These are phyloP conservation scores for Xanthia togata DNA, from an alignment of 2,888 invertebrate genomes.

Conservation along the genomic window DNA sequence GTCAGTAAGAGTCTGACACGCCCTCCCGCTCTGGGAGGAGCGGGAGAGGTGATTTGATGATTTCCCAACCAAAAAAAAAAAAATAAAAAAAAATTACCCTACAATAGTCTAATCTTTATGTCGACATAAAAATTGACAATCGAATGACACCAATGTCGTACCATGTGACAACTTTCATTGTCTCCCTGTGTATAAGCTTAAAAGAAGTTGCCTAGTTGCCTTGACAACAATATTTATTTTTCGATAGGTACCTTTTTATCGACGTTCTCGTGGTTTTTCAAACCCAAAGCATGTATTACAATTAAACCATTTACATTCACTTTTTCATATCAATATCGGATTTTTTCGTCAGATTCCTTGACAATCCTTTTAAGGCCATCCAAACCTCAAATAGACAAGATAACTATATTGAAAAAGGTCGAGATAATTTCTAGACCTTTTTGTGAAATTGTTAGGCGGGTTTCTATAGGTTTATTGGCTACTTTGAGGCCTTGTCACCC, in stretches of 20 bases:
- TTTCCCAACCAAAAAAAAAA: too few relatives aligned
- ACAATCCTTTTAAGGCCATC: slow-evolving; percentile 38
- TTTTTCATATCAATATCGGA: slow-evolving; percentile 14
- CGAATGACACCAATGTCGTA: neutral
- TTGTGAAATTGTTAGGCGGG: slow-evolving; percentile 16
- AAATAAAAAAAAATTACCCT: too few relatives aligned
- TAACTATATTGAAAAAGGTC: neutral
- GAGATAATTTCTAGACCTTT: slow-evolving; percentile 21
- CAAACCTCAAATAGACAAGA: neutral
- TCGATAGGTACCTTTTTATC: slow-evolving; percentile 3
- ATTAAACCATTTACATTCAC: too few relatives aligned
- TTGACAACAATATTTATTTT: neutral
- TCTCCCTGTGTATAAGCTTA: neutral
- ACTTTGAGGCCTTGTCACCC: slow-evolving; percentile 6
- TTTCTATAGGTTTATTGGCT: neutral
- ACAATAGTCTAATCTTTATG: too few relatives aligned
- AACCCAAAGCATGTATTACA: too few relatives aligned
- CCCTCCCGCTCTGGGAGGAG: too few relatives aligned
- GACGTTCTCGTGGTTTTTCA: neutral
- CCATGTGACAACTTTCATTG: neutral
- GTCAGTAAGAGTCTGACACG: too few relatives aligned
- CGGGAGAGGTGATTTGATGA: too few relatives aligned
- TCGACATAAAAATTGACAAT: neutral
- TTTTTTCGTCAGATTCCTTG: slow-evolving; percentile 4
- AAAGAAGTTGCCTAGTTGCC: neutral